Percentiles rank a stretch among this genome's conserved stretches.
These are phyloP conservation scores for Anisognathus igniventris DNA, from an alignment of 2,797 vertebrate genomes.

Conservation along the genomic window DNA sequence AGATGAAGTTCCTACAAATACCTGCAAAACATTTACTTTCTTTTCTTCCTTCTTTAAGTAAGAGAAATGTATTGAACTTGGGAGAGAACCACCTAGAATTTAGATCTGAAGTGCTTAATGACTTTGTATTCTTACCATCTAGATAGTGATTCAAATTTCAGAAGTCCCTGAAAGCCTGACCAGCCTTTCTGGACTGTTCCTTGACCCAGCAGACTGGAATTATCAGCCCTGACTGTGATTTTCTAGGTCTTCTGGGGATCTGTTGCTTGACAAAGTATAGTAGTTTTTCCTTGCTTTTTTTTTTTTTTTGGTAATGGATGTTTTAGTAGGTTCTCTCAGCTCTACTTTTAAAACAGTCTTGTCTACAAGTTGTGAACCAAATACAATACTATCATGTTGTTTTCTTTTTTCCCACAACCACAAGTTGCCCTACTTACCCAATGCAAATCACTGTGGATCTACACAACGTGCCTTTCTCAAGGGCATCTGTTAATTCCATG, in stretches of 20 bases:
- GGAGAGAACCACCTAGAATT: background rate
- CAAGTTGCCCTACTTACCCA: conserved; percentile 40
- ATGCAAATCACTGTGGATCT: conserved; percentile 20
- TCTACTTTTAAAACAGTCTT: background rate
- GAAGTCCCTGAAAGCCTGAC: background rate
- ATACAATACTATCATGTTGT: background rate
- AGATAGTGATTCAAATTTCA: background rate
- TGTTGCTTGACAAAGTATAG: background rate
- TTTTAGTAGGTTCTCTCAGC: background rate
- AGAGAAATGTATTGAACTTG: background rate
- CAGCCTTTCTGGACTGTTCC: background rate
- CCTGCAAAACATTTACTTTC: background rate
- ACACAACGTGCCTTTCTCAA: conserved; percentile 9
- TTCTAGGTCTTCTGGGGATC: background rate
- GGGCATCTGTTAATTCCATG: conserved; percentile 39
- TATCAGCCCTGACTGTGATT: background rate
- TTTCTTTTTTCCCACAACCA: background rate
- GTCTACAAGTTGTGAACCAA: background rate
- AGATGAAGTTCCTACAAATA: background rate
- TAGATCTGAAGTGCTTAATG: background rate
- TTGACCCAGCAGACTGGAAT: background rate
- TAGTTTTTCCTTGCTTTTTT: background rate
- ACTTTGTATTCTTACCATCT: background rate
- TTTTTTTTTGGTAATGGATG: background rate
- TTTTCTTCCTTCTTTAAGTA: background rate